Evolutionary conservation across 2,113 vertebrate genomes (phyloP), one percentile per base, ranked within the genome.

Genomic region (Arizona elegans): DNA sequence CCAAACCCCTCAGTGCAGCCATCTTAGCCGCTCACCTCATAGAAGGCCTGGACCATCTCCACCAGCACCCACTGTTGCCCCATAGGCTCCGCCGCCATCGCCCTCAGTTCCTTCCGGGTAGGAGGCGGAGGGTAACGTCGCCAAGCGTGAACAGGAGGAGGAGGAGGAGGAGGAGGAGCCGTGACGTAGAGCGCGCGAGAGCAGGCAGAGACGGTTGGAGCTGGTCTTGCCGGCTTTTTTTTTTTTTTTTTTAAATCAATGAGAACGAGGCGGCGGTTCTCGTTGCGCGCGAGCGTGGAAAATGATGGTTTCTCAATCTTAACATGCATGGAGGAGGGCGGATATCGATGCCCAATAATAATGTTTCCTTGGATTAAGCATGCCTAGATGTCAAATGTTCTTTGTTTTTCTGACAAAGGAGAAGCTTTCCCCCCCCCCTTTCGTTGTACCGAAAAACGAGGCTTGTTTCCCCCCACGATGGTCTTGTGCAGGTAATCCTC

Each of bases 41-140:
- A 99, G 86, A 99, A 98, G 3, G 98, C 99, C 96, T 99, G 99
- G 0, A 99, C 99, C 99, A 99, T 99, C 96, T 99, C 99, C 95
- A 99, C 99, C 96, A 99, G 95, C 75, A 99, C 98, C 99, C 99
- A 99, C 94, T 99, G 99, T 97, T 99, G 99, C 3, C 98, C 98
- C 0, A 96, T 89, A 87, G 98, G 97, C 97, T 98, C 98, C 26
- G 98, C 97, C 96, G 95, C 94, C 10, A 23, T 92, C 91, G 24
- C 81, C 0, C 11, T n/a, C 0, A 8, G 1, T 12, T n/a, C 47
- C 94, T 96, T 96, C 97, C 96, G 93, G 94, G 43, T 88, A 54
- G 24, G 29, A n/a, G 13, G 52, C 21, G 52, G 13, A 54, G 29
- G 13, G 13, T 3, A 19, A 26, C 89, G 47, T 9, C 87, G 2